Percentiles rank a stretch among this genome's conserved stretches.
Conservation (phyloP, 2,797 vertebrate species). For the Xiphophorus birchmanni region DNA sequence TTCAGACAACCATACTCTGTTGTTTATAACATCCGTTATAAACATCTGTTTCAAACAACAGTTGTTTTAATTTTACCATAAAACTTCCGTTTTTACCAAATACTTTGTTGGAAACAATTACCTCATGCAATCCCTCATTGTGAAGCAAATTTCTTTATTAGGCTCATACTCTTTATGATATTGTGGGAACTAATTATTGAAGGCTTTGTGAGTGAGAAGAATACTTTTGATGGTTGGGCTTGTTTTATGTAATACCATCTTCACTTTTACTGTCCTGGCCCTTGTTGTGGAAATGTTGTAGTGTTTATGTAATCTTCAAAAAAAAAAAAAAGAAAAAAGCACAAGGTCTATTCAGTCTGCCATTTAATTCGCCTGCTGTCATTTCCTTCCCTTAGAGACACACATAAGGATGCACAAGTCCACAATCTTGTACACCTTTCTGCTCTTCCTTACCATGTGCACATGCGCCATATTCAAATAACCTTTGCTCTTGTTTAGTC, state of each 20-base stretch:
- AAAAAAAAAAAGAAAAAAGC: constrained; percentile 5
- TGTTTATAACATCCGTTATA: not conserved
- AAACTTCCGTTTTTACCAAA: not conserved
- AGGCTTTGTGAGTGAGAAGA: not conserved
- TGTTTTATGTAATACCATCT: constrained; percentile 27
- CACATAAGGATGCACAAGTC: constrained; percentile 12
- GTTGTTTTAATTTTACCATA: not conserved
- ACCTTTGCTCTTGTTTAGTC: constrained; percentile 46
- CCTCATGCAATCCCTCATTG: not conserved
- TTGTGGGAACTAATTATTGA: not conserved
- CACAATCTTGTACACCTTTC: constrained; percentile 27
- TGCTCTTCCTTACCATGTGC: constrained; percentile 40
- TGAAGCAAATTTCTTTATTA: not conserved
- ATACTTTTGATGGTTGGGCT: constrained; percentile 8
- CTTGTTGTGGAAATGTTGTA: constrained; percentile 47
- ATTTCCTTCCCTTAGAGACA: constrained; percentile 24
- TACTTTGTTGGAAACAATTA: not conserved
- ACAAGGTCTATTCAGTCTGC: constrained; percentile 54
- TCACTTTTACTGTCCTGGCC: constrained; percentile 54
- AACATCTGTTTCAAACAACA: not conserved
- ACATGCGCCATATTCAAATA: constrained; percentile 46
- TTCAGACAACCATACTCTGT: not conserved
- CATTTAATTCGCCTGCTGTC: constrained; percentile 37
- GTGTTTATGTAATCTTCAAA: constrained; percentile 62
- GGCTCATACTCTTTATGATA: not conserved